phyloP scores from a whole-genome alignment of 1,140 invertebrate genomes.

The Geopemphigus sp. region DNA sequence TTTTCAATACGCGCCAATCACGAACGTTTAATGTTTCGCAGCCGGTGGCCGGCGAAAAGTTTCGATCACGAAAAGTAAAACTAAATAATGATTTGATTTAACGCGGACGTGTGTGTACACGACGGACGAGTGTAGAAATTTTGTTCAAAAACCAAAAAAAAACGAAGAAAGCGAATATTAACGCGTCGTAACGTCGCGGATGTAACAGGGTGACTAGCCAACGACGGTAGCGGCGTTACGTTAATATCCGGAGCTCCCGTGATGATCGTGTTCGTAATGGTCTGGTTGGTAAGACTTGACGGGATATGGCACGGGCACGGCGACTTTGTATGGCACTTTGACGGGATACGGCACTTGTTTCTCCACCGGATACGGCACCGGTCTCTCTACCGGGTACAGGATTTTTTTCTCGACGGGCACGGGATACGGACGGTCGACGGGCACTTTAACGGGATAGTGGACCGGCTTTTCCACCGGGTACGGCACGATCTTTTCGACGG shows the following conservation, averaged over 20 bases:
- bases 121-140: too few relatives aligned
- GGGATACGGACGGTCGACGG: constrained; percentile 60
- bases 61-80: too few relatives aligned
- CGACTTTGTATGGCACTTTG: constrained; percentile 59
- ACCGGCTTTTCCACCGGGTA: constrained; percentile 51
- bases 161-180: too few relatives aligned
- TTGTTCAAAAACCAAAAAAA: too few relatives aligned
- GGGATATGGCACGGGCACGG: constrained; percentile 62
- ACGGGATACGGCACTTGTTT: constrained; percentile 68
- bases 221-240: constrained; percentile 64
- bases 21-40: too few relatives aligned
- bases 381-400: constrained; percentile 57
- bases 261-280: constrained; percentile 62
- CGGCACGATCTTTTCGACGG: constrained; percentile 50
- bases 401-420: constrained; percentile 60
- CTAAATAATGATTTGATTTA: too few relatives aligned
- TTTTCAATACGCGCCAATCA: too few relatives aligned
- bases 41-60: too few relatives aligned
- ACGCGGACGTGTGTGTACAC: too few relatives aligned
- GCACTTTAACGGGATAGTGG: constrained; percentile 67
- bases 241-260: constrained; percentile 58
- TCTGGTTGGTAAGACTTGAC: constrained; percentile 59
- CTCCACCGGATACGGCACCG: constrained; percentile 65
- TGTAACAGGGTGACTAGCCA: constrained; percentile 52
- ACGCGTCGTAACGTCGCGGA: too few relatives aligned